Evolutionary conservation across 2,797 vertebrate species (phyloP), one percentile per base, ranked within the genome.

Genomic region (Platyrinchus mystaceus): DNA sequence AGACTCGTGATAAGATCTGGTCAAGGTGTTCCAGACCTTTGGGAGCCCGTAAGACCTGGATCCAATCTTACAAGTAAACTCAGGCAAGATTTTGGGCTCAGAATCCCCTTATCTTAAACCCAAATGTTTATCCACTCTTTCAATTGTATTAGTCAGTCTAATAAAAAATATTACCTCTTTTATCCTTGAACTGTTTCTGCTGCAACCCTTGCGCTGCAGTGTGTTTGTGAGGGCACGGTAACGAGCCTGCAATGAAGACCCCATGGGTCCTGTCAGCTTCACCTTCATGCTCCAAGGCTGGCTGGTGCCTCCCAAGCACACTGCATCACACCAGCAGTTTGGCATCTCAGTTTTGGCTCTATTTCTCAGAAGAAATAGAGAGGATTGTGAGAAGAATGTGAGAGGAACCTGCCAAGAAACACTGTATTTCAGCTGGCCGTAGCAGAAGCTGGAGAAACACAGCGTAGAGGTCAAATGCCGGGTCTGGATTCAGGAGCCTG

Each of bases 231-330:
- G 43, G 69, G 46, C 36, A 19, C 21, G 12, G 15, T 64, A 67
- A 47, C 0, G 0, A 75, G 41, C n/a, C 78, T 77, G 52, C 44
- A 41, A 0, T 18, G 2, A 4, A 49, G 50, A 70, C 44, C 28
- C 49, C 27, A 8, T 10, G 0, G 2, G 24, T 78, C 43, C 66
- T 68, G 9, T 52, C 86, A 73, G 70, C 77, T 85, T 73, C n/a
- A 64, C 18, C 32, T 23, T 80, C 49, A 2, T 18, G 52, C 41
- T 69, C 67, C 64, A 70, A 46, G 71, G 70, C 49, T 39, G 67
- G 63, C 67, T 69, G 70, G 10, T 80, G 58, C 47, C 58, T 95
- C 67, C 62, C 60, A 59, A 32, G 1, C 41, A n/a, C n/a, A 2
- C 50, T n/a, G 20, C 55, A 30, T 56, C 80, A 34, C 81, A 73